A percentile compares a stretch with the other conserved stretches of the same genome.
Conservation (phyloP, 2,797 vertebrate genomes). For the Falco cherrug region DNA sequence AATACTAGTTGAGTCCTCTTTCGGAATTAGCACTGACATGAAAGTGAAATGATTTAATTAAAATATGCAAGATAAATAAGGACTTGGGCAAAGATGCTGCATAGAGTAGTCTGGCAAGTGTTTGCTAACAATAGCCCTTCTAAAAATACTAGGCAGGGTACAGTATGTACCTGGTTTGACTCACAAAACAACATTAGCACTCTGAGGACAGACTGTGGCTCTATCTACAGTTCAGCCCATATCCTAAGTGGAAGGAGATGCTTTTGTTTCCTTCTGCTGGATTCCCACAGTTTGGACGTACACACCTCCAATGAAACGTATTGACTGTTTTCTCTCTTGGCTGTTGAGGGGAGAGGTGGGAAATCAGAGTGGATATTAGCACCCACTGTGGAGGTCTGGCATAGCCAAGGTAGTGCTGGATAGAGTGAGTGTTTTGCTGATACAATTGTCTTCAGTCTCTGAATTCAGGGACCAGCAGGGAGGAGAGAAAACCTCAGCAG, state of each 20-base stretch:
- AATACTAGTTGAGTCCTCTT: constrained; percentile 71
- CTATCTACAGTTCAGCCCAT: background rate
- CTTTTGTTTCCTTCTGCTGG: background rate
- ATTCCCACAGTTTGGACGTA: background rate
- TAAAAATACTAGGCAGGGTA: background rate
- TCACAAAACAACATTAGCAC: background rate
- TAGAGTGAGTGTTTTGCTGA: background rate
- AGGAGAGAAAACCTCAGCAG: background rate
- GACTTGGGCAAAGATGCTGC: constrained; percentile 20
- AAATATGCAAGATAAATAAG: constrained; percentile 64
- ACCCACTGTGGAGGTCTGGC: background rate
- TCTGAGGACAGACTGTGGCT: background rate
- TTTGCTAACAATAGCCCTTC: constrained; percentile 21
- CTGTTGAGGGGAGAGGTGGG: background rate
- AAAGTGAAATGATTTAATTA: constrained; percentile 73
- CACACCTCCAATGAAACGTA: fast-evolving
- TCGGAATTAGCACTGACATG: constrained; percentile 72
- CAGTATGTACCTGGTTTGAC: background rate
- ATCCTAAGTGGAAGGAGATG: background rate
- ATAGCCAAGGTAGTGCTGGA: background rate
- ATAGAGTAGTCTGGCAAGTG: constrained; percentile 4
- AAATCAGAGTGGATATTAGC: background rate
- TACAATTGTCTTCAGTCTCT: background rate
- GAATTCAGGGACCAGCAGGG: background rate
- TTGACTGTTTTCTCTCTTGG: background rate